phyloP scores from a whole-genome alignment of 2,113 vertebrate species.

The Pao palembangensis region DNA sequence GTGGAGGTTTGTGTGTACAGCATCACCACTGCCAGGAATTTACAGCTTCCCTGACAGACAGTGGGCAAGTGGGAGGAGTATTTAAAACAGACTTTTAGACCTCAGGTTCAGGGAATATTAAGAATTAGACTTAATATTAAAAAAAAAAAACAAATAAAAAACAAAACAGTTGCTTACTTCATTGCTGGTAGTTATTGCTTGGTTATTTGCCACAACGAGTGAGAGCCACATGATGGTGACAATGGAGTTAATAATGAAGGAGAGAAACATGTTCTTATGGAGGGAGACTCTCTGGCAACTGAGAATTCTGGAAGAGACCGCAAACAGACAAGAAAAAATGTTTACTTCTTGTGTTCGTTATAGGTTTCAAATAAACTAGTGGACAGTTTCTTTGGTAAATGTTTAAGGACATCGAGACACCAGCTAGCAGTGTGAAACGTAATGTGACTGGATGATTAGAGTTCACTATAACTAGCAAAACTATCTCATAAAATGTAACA shows the following conservation, averaged over 20 bases:
- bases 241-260: constrained; percentile 78
- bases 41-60: constrained; percentile 71
- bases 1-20: constrained; percentile 67
- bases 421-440: too few relatives aligned
- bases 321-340: constrained; percentile 1
- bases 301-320: constrained; percentile 64
- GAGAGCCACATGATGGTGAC: constrained; percentile 72
- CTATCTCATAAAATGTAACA: too few relatives aligned
- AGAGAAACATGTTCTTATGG: constrained; percentile 80
- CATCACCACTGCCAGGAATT: constrained; percentile 68
- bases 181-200: constrained; percentile 45
- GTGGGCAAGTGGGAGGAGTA: background rate
- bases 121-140: background rate
- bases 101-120: background rate
- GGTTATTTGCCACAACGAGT: constrained; percentile 21
- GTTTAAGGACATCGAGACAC: too few relatives aligned
- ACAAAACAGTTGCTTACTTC: constrained; percentile 56
- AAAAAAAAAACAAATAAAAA: background rate
- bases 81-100: background rate
- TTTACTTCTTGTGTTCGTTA: background rate
- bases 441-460: too few relatives aligned
- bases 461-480: too few relatives aligned
- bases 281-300: constrained; percentile 81
- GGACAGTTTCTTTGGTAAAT: too few relatives aligned
- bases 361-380: background rate